Percentiles rank a stretch among this genome's conserved stretches.
phyloP scores from a whole-genome alignment of 2,113 vertebrate species.

The Pygoscelis adeliae region DNA sequence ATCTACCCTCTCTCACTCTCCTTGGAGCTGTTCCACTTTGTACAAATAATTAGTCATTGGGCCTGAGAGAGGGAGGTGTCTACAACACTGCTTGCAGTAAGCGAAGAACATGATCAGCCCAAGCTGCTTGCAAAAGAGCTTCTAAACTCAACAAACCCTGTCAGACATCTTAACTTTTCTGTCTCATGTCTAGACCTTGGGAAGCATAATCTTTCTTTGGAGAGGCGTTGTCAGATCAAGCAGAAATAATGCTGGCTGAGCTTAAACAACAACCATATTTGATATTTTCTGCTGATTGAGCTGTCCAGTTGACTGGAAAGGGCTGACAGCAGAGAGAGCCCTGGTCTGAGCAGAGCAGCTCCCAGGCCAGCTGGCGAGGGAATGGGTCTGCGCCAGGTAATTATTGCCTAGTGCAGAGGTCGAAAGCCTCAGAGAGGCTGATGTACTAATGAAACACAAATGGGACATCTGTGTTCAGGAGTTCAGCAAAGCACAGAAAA shows the following conservation, averaged over 20 bases:
- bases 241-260: neutral
- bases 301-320: slow-evolving; percentile 82
- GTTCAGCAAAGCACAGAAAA: slow-evolving; percentile 76
- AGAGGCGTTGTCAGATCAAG: neutral
- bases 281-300: slow-evolving; percentile 64
- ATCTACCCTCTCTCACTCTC: neutral
- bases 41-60: slow-evolving; percentile 3
- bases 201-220: slow-evolving; percentile 11
- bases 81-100: neutral
- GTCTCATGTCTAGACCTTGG: neutral
- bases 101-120: neutral
- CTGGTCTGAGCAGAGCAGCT: slow-evolving; percentile 78
- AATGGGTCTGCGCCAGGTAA: slow-evolving; percentile 81
- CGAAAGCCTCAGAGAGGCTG: slow-evolving; percentile 76
- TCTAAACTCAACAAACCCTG: slow-evolving; percentile 5
- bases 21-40: neutral
- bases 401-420: slow-evolving; percentile 83
- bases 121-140: neutral
- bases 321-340: slow-evolving; percentile 78
- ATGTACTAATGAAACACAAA: slow-evolving; percentile 83
- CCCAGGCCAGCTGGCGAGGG: slow-evolving; percentile 82
- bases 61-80: neutral
- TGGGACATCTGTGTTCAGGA: slow-evolving; percentile 84
- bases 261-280: slow-evolving; percentile 44
- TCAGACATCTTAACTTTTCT: neutral